Evolutionary conservation across 2,797 vertebrate genomes (phyloP), one percentile per base, ranked within the genome.

Genomic region (Cheirogaleus major): DNA sequence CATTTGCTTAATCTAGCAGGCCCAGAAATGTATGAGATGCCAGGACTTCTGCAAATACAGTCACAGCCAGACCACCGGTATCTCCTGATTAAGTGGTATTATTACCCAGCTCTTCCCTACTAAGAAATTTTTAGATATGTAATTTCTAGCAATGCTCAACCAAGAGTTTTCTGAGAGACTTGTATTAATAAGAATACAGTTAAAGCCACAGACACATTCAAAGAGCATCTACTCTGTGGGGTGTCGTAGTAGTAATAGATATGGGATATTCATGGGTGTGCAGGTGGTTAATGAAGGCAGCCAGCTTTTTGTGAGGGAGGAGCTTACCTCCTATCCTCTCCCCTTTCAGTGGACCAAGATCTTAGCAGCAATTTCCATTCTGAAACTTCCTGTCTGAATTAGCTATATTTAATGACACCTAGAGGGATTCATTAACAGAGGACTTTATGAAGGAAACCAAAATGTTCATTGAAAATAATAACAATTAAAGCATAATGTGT

Each of bases 21-120:
- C 12, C 41, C 32, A 32, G 27, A 93, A 93, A 96, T 87, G 12
- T 38, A 73, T 91, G 38, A 96, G 72, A 86, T 76, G n/a, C 10
- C 14, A 63, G 43, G 43, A 15, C 38, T 96, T 96, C 72, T 92
- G 50, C 50, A 97, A 95, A 95, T 43, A 92, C 30, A 92, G n/a
- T 69, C 65, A 93, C 50, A 87, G 32, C 22, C 63, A 57, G 38
- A 82, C 93, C 73, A 78, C 25, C 65, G 5, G 15, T 76, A 91
- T 81, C 79, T 93, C 96, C 59, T 50, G 55, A 72, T 92, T 88
- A 86, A 89, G 17, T 84, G 59, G 83, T 95, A 82, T 81, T 93
- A 83, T 83, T 61, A 72, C 7, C 38, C 38, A 93, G 38, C 14
- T 87, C 61, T 92, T 96, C 22, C 48, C 14, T 93, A 90, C 65